Conservation (phyloP, 2,797 vertebrate genomes). For the Clarias fuscus region DNA sequence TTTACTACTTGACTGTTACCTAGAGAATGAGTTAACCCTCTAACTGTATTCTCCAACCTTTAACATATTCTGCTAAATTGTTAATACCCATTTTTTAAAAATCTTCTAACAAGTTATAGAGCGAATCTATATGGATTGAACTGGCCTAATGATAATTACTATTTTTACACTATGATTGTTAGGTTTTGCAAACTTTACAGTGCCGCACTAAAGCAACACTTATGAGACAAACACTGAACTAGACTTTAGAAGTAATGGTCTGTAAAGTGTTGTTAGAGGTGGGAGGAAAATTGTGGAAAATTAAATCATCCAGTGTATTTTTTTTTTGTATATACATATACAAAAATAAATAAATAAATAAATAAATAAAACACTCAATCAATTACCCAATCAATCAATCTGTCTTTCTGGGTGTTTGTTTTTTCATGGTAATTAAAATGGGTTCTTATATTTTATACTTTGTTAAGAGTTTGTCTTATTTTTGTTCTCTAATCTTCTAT, state of each 20-base stretch:
- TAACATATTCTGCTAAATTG: background rate
- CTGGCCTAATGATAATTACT: background rate
- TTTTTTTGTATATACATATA: background rate
- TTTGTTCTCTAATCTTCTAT: background rate
- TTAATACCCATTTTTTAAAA: background rate
- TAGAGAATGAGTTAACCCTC: no score
- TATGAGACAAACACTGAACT: background rate
- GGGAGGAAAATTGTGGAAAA: background rate
- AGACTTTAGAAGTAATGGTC: background rate
- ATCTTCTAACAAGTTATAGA: background rate
- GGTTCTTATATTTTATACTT: background rate
- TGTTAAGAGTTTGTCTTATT: background rate
- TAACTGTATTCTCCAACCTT: background rate
- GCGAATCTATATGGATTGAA: background rate
- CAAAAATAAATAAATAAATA: background rate
- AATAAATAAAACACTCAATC: background rate
- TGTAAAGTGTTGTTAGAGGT: background rate
- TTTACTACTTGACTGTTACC: background rate
- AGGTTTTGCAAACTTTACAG: background rate
- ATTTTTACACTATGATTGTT: background rate
- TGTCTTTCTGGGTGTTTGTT: no score
- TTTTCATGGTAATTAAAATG: no score
- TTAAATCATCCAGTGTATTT: background rate
- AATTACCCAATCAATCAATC: no score
- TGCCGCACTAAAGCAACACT: background rate